Base-by-base conservation (phyloP, 2,888 invertebrate species). In the Micoletzkya japonica region DNA sequence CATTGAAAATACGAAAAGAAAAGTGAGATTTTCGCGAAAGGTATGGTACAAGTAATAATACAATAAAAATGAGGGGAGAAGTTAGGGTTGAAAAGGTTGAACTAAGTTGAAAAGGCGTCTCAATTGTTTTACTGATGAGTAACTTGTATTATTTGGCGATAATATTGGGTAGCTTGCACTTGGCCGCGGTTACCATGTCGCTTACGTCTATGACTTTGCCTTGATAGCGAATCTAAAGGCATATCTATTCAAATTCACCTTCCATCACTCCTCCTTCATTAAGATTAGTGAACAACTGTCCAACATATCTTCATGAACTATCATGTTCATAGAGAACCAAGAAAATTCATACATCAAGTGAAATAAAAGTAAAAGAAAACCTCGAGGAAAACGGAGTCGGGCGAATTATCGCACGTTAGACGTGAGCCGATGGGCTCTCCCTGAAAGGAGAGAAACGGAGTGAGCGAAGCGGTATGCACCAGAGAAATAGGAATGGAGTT, bases 131-230 rank as follows among this genome's bases (percentile, higher is more conserved):
- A n/a, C n/a, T n/a, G n/a, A n/a, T n/a, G n/a, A n/a, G n/a, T n/a
- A n/a, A n/a, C n/a, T n/a, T n/a, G n/a, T n/a, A 44, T 58, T 32
- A 61, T 10, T 37, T 34, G 17, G 36, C 39, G 28, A 26, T 36
- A 36, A 69, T 44, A 49, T 57, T 57, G 49, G 79, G 79, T 17
- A 76, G 71, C 67, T 82, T 76, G 70, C 85, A 85, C 37, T 76
- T 79, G 30, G 70, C 70, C 32, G 84, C 85, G 2, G 77, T 75
- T 57, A 85, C 80, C 52, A 81, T 75, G 71, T 85, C 81, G 36
- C 81, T 82, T 17, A 85, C 72, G 70, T 85, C 80, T 59, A 85
- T 80, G 1, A 84, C 76, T 54, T 75, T 58, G 4, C 85, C 85
- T 64, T 82, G 79, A 70, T 79, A 81, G 39, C 85, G 79, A 32